phyloP scores from a whole-genome alignment of 2,113 vertebrate genomes.

The Mus pahari region DNA sequence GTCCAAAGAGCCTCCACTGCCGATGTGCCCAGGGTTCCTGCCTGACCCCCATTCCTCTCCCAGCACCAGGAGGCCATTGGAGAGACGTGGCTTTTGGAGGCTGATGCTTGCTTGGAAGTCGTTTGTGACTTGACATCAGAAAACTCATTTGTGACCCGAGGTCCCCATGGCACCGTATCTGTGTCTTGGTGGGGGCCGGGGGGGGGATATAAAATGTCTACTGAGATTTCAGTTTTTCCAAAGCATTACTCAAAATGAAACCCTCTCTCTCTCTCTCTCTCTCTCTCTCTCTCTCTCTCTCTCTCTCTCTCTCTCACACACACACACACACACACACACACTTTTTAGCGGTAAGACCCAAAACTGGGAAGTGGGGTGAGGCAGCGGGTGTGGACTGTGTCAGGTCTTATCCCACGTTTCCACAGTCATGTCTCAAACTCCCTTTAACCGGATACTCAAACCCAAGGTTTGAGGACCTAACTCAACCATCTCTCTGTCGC shows the following conservation, averaged over 20 bases:
- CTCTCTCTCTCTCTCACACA: too few relatives aligned
- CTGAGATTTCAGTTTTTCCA: conserved; percentile 56
- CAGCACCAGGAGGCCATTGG: not conserved
- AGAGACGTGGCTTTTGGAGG: not conserved
- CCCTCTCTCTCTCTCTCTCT: too few relatives aligned
- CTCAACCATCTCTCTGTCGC: not conserved
- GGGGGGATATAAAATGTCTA: conserved; percentile 2
- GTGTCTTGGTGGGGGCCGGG: not conserved
- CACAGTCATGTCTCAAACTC: not conserved
- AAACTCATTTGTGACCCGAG: not conserved
- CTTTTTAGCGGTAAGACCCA: conserved; percentile 13
- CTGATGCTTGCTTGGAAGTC: not conserved
- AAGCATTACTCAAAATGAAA: conserved; percentile 57
- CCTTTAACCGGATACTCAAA: conserved; percentile 44
- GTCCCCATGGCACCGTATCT: not conserved
- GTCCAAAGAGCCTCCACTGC: conserved; percentile 50
- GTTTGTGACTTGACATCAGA: not conserved
- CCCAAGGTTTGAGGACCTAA: conserved; percentile 5
- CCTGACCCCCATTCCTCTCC: conserved; percentile 37
- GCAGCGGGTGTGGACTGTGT: not conserved
- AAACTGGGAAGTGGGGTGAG: not conserved
- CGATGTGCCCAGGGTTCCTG: not conserved
- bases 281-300: too few relatives aligned
- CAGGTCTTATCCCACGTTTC: not conserved
- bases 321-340: too few relatives aligned